Evolutionary conservation across 2,113 vertebrate genomes (phyloP).

Genomic region (Amblyornis subalaris): DNA sequence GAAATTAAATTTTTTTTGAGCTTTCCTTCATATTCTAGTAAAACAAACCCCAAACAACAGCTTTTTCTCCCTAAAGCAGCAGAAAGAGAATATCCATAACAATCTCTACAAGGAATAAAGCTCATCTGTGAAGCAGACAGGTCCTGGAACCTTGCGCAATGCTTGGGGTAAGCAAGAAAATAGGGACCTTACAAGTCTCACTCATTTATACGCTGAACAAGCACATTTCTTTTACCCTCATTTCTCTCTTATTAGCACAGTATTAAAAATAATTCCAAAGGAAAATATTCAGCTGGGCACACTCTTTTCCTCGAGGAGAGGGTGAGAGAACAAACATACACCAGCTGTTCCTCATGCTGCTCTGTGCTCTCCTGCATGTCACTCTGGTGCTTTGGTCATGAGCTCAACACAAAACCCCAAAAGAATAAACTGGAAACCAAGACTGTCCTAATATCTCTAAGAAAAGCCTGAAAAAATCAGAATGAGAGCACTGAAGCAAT

Average conservation of each 20-base stretch:
- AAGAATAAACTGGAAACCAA: constrained; percentile 25
- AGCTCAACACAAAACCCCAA: not conserved
- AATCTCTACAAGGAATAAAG: not conserved
- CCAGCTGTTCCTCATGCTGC: constrained; percentile 6
- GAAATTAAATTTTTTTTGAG: not conserved
- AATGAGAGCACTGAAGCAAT: not conserved
- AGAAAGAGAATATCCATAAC: not conserved
- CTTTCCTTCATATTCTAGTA: not conserved
- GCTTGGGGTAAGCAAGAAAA: not conserved
- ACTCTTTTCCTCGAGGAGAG: not conserved
- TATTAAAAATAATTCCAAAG: constrained; percentile 35
- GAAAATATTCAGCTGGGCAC: not conserved
- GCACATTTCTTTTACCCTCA: not conserved
- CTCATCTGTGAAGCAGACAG: not conserved
- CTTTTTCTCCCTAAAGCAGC: not conserved
- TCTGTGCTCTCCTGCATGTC: not conserved
- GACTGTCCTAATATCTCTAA: not conserved
- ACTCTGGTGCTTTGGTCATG: not conserved
- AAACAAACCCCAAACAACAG: not conserved
- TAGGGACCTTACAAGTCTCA: not conserved
- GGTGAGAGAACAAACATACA: not conserved
- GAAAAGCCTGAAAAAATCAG: not conserved
- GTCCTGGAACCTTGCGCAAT: not conserved
- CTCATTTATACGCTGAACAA: not conserved
- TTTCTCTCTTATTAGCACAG: not conserved